These are phyloP conservation scores for Glaucopsyche alexis DNA, from an alignment of 2,888 invertebrate species.

Conservation along the genomic window DNA sequence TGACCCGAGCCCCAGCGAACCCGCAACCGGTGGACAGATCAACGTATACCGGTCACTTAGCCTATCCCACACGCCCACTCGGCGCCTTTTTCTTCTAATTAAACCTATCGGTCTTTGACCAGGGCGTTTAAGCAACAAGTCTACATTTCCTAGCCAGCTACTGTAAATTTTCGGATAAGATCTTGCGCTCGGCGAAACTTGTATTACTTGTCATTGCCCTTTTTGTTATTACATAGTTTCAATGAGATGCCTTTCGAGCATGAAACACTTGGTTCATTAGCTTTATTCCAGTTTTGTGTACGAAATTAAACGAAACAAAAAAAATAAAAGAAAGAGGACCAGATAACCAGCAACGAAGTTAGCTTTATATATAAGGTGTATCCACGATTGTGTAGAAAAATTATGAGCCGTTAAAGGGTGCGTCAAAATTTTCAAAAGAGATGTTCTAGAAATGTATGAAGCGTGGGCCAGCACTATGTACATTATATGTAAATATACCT, in stretches of 20 bases:
- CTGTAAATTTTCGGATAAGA: constrained; percentile 35
- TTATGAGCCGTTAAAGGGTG: no score
- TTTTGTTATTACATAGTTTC: constrained; percentile 29
- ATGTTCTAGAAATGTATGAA: no score
- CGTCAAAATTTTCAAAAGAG: no score
- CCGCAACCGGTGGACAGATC: neutral
- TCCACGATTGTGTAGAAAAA: no score
- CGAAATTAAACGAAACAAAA: no score
- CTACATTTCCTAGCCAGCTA: constrained; percentile 36
- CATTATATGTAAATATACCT: no score
- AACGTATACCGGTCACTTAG: constrained; percentile 14
- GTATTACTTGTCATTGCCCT: constrained; percentile 25
- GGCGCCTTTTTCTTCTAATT: constrained; percentile 71
- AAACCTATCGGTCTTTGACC: constrained; percentile 74
- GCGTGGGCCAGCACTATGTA: no score
- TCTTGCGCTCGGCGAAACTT: constrained; percentile 28
- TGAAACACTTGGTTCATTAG: neutral
- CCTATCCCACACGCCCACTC: constrained; percentile 55
- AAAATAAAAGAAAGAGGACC: no score
- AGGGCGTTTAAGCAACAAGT: constrained; percentile 52
- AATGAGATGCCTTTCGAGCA: constrained; percentile 32
- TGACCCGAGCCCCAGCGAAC: neutral
- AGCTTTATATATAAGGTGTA: no score
- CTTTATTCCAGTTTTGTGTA: neutral
- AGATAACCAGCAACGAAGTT: no score